Evolutionary conservation across 2,797 vertebrate genomes (phyloP).

Genomic region (Sardinella longiceps): DNA sequence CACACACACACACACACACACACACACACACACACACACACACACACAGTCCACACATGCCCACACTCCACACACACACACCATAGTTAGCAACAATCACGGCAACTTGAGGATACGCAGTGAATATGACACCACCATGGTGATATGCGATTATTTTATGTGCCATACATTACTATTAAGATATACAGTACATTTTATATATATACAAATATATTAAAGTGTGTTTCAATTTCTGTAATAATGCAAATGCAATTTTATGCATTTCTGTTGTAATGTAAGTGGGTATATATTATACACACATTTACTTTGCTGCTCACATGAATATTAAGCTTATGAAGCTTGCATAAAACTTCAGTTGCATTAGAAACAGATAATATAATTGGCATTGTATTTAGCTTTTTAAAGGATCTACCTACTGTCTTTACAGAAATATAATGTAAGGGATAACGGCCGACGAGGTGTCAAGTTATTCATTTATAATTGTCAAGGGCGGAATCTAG

Average conservation of each 20-base stretch:
- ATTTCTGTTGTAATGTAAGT: too few relatives aligned
- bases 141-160: neutral
- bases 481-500: too few relatives aligned
- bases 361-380: too few relatives aligned
- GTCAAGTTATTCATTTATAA: too few relatives aligned
- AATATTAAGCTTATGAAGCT: too few relatives aligned
- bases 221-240: neutral
- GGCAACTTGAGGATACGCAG: constrained; percentile 8
- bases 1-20: constrained; percentile 14
- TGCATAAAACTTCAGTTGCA: neutral
- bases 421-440: too few relatives aligned
- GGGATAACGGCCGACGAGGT: too few relatives aligned
- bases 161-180: neutral
- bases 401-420: too few relatives aligned
- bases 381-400: too few relatives aligned
- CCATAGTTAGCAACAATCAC: constrained; percentile 26
- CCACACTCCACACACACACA: constrained; percentile 26
- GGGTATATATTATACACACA: neutral
- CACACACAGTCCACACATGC: neutral
- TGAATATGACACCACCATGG: neutral
- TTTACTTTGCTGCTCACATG: neutral
- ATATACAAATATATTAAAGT: neutral
- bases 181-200: neutral
- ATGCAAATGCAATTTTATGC: too few relatives aligned
- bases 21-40: neutral